Evolutionary conservation across 2,888 invertebrate species (phyloP), one percentile per base, ranked within the genome.

Genomic region (Drosophila fulvimacula): DNA sequence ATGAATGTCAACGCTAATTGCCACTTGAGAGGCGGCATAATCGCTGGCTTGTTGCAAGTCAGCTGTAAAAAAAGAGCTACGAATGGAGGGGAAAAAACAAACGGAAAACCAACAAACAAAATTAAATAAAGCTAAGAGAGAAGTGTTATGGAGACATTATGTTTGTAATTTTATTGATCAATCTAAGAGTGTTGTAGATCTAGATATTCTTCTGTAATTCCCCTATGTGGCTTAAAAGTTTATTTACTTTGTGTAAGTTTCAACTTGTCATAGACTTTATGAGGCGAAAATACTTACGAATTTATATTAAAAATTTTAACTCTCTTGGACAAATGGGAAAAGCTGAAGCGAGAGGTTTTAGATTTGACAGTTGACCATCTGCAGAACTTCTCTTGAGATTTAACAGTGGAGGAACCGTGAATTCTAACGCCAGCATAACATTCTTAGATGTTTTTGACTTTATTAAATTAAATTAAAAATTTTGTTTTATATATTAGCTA

Each of bases 1-100:
- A 84, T 84, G 86, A 84, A 73, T 88, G 84, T 84, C 84, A 88
- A 81, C 78, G 66, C 80, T 83, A 87, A 87, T 87, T 83, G 87
- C 79, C 78, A 70, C 82, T 88, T 81, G 69, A 74, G 66, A 69
- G 73, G 51, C 71, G 59, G 63, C 79, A 61, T 63, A 69, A 61
- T 57, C 56, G 46, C 44, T 42, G 67, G 41, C 46, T 42, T 42
- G 64, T 41, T 66, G 60, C 51, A 69, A 55, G 41, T 56, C 58
- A 65, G 62, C 59, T 68, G 71, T 65, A 58, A 68, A 62, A 61
- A 39, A 49, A 65, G 48, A 57, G 46, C 49, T 44, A 63, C 44
- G 39, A 74, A 65, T 10, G n/a, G 73, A 66, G 5, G 15, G 67
- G 66, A 53, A 21, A 66, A 64, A 24, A 7, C 51, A 19, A 53